Evolutionary conservation across 2,797 vertebrate species (phyloP).

Genomic region (Karalla daura): DNA sequence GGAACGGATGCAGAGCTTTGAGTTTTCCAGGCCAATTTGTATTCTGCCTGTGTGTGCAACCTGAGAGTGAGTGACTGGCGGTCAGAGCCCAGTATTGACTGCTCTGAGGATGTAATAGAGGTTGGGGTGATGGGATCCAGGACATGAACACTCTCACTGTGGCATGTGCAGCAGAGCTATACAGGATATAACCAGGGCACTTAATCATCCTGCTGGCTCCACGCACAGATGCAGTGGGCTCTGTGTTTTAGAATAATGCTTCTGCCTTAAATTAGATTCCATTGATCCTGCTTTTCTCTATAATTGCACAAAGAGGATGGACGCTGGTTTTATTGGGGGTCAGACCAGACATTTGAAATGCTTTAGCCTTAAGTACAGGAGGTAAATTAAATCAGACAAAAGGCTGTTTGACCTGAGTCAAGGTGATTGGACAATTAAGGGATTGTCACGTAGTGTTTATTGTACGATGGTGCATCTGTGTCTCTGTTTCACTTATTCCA

Average conservation of each 20-base stretch:
- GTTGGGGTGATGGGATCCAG: conserved; percentile 77
- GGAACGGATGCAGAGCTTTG: conserved; percentile 51
- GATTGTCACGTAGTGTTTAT: conserved; percentile 18
- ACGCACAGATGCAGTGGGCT: conserved; percentile 59
- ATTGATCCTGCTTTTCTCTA: conserved; percentile 76
- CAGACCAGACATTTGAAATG: conserved; percentile 66
- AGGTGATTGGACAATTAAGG: conserved; percentile 49
- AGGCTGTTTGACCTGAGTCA: conserved; percentile 50
- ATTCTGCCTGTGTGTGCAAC: conserved; percentile 72
- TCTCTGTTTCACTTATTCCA: conserved; percentile 9
- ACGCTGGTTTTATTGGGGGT: conserved; percentile 69
- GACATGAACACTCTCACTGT: conserved; percentile 74
- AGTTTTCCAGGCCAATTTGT: conserved; percentile 70
- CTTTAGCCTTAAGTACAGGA: conserved; percentile 52
- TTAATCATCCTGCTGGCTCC: conserved; percentile 72
- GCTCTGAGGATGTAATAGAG: conserved; percentile 80
- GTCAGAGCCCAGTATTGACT: conserved; percentile 80
- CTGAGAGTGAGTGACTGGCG: conserved; percentile 78
- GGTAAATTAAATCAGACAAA: conserved; percentile 67
- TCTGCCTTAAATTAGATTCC: conserved; percentile 78
- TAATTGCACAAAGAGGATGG: conserved; percentile 71
- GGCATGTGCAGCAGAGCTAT: conserved; percentile 72
- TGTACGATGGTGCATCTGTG: not conserved
- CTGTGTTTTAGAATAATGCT: conserved; percentile 77
- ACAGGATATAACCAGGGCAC: conserved; percentile 71